A percentile compares a stretch with the other conserved stretches of the same genome.
phyloP scores from a whole-genome alignment of 35 echinoderm and acorn worm genomes.

The Anneissia japonica region DNA sequence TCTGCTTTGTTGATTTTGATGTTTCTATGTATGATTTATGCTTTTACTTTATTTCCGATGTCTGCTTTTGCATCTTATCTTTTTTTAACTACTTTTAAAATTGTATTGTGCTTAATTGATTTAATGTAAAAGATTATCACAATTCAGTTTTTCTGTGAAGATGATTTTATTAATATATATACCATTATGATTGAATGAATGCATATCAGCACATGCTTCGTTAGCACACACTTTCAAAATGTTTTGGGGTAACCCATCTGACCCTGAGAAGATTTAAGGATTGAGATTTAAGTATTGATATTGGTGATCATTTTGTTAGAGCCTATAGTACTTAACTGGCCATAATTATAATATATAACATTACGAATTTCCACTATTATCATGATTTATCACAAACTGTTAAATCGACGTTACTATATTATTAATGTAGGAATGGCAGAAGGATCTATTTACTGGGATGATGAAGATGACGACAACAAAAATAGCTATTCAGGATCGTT shows the following conservation, averaged over 20 bases:
- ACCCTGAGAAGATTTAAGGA: neutral
- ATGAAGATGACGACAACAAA: conserved; percentile 51
- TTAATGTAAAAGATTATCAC: too few species aligned
- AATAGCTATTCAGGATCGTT: conserved; percentile 38
- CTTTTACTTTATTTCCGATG: too few species aligned
- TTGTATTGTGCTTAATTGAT: too few species aligned
- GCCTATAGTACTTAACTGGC: neutral
- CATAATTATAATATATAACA: neutral
- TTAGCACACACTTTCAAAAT: too few species aligned
- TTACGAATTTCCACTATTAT: neutral
- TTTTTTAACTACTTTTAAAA: too few species aligned
- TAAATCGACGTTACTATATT: neutral
- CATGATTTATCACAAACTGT: neutral
- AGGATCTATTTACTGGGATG: conserved; percentile 69
- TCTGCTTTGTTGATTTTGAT: too few species aligned
- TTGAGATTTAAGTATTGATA: neutral
- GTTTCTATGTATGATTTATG: too few species aligned
- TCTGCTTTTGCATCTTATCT: too few species aligned
- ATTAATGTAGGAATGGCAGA: conserved; percentile 36
- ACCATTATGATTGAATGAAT: too few species aligned
- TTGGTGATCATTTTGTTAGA: neutral
- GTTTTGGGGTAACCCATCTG: neutral
- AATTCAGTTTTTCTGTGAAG: too few species aligned
- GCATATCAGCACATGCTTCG: too few species aligned
- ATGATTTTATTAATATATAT: too few species aligned